Evolutionary conservation across 2,113 vertebrate genomes (phyloP).

Genomic region (Lepus americanus): DNA sequence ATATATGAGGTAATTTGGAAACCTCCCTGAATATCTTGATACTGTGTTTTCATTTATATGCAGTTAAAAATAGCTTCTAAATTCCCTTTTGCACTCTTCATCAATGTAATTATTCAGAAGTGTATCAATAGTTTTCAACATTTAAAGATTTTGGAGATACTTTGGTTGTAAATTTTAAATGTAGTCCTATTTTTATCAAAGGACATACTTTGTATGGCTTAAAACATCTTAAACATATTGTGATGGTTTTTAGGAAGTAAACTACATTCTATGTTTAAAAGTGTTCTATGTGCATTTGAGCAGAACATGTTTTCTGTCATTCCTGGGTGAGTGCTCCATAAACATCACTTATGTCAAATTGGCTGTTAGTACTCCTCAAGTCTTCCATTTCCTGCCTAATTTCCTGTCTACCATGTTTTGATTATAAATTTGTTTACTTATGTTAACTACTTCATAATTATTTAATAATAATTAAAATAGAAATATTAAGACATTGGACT

Average conservation of each 20-base stretch:
- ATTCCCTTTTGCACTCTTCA: neutral
- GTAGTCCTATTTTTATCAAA: neutral
- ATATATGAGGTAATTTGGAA: neutral
- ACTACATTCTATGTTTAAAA: neutral
- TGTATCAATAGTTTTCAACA: neutral
- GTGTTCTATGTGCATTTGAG: neutral
- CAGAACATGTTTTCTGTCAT: neutral
- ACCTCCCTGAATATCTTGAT: neutral
- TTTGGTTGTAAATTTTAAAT: neutral
- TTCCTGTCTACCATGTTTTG: neutral
- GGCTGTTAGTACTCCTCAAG: neutral
- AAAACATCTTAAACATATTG: neutral
- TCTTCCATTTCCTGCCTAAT: neutral
- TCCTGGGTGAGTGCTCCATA: neutral
- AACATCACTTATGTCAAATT: neutral
- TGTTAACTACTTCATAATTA: neutral
- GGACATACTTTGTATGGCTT: neutral
- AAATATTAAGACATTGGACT: neutral
- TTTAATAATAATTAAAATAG: neutral
- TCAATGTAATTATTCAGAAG: neutral
- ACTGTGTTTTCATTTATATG: neutral
- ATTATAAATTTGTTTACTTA: neutral
- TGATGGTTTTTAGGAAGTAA: neutral
- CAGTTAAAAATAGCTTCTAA: neutral
- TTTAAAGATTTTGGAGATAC: neutral